Evolutionary conservation across 2,797 vertebrate genomes (phyloP).

Genomic region (Manis crassicaudata): DNA sequence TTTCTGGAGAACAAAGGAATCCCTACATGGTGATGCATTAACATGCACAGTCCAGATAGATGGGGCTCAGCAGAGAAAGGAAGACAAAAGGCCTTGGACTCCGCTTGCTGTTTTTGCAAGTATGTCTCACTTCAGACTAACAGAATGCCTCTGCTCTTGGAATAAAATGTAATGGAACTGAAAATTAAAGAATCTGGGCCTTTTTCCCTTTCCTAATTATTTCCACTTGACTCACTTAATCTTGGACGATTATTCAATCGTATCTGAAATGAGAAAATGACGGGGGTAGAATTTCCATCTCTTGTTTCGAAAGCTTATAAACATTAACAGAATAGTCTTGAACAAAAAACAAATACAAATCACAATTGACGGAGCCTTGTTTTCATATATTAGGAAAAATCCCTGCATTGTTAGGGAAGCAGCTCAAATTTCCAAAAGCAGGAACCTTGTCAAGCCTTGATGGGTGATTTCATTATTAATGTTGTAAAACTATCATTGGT

Average conservation of each 20-base stretch:
- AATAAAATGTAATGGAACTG: slow-evolving; percentile 69
- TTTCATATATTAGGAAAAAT: slow-evolving; percentile 74
- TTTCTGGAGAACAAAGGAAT: slow-evolving; percentile 71
- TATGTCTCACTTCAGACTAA: slow-evolving; percentile 56
- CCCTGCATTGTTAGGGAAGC: slow-evolving; percentile 50
- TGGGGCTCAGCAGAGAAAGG: slow-evolving; percentile 52
- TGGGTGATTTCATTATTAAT: slow-evolving; percentile 61
- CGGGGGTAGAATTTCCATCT: slow-evolving; percentile 77
- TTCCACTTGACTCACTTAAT: slow-evolving; percentile 82
- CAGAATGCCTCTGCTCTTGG: slow-evolving; percentile 67
- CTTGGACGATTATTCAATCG: slow-evolving; percentile 79
- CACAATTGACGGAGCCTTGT: slow-evolving; percentile 58
- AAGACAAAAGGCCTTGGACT: slow-evolving; percentile 70
- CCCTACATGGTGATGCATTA: slow-evolving; percentile 59
- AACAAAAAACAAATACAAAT: slow-evolving; percentile 73
- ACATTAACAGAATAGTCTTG: slow-evolving; percentile 77
- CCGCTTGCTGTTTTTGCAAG: slow-evolving; percentile 70
- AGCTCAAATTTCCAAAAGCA: slow-evolving; percentile 70
- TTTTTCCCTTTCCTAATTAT: slow-evolving; percentile 77
- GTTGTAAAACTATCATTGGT: slow-evolving; percentile 69
- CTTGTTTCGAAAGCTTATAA: slow-evolving; percentile 75
- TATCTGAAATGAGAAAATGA: slow-evolving; percentile 81
- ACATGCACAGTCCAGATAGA: slow-evolving; percentile 55
- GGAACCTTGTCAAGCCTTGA: slow-evolving; percentile 61
- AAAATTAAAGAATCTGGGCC: slow-evolving; percentile 76